Percentiles rank a stretch among this genome's conserved stretches.
These are phyloP conservation scores for Brachionus plicatilis DNA, from an alignment of 1,140 invertebrate species.

Conservation along the genomic window DNA sequence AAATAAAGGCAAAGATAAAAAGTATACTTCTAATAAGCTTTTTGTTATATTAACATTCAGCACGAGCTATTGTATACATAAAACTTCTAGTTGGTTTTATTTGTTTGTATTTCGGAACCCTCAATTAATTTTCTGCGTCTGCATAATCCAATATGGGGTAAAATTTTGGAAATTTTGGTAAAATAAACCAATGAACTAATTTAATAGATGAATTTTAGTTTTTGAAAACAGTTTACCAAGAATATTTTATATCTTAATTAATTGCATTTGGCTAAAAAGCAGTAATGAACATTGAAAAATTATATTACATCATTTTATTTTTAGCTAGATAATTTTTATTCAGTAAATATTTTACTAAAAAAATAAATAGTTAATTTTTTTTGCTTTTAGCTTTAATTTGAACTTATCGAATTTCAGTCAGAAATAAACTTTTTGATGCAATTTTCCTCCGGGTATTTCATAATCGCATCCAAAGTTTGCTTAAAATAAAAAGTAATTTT, in stretches of 20 bases:
- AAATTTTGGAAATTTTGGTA: background rate
- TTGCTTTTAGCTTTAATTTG: background rate
- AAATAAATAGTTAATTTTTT: background rate
- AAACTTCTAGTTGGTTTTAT: background rate
- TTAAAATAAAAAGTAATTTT: background rate
- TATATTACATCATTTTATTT: background rate
- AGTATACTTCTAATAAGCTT: slow-evolving; percentile 2
- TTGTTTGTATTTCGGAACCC: slow-evolving; percentile 9
- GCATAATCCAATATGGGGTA: background rate
- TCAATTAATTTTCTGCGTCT: background rate
- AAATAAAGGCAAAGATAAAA: background rate
- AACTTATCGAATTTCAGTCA: background rate
- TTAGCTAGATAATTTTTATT: background rate
- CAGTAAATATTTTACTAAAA: background rate
- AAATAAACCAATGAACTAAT: background rate
- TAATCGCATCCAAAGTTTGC: background rate
- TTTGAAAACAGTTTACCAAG: background rate
- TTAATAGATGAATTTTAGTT: background rate
- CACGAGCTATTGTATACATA: background rate
- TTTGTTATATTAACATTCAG: slow-evolving; percentile 19
- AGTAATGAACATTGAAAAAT: background rate
- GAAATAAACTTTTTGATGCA: background rate
- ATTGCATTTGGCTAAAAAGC: background rate
- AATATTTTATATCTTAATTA: background rate
- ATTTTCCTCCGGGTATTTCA: background rate